Conservation (phyloP, 2,888 invertebrate genomes). For the Aporophyla nigra region DNA sequence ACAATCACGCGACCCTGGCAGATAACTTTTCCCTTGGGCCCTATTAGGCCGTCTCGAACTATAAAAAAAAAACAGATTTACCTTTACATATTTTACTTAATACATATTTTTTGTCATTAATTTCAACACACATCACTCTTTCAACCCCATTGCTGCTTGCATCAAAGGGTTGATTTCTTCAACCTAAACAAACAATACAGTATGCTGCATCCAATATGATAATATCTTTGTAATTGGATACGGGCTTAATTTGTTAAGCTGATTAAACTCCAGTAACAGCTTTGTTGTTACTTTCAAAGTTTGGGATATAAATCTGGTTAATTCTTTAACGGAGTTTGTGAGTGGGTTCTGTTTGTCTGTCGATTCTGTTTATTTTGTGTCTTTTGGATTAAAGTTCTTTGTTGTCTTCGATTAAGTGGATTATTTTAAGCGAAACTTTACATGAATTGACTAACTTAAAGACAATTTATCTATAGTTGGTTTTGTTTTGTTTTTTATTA, state of each 20-base stretch:
- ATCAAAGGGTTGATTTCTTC: conserved; percentile 29
- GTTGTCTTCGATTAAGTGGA: background rate
- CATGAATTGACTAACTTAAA: background rate
- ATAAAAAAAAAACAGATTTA: no score
- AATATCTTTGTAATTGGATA: conserved; percentile 79
- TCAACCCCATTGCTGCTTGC: conserved; percentile 1
- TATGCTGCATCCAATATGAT: conserved; percentile 65
- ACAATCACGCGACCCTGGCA: no score
- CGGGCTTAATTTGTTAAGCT: conserved; percentile 76
- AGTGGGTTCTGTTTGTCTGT: conserved; percentile 50
- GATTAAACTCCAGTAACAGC: conserved; percentile 72
- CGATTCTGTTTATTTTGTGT: conserved; percentile 11
- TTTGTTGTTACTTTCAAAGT: conserved; percentile 66
- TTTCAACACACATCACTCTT: background rate
- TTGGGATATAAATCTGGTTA: conserved; percentile 64
- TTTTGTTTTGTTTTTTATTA: background rate
- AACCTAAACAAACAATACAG: conserved; percentile 69
- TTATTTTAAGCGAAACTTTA: background rate
- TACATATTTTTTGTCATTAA: no score
- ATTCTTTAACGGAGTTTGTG: conserved; percentile 14
- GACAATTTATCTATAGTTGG: background rate
- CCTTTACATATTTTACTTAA: no score
- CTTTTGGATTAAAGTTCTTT: background rate
- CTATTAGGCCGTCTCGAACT: no score
- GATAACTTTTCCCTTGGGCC: no score